Conservation (phyloP, 2,888 invertebrate genomes). For the Drosophila neonasuta region DNA sequence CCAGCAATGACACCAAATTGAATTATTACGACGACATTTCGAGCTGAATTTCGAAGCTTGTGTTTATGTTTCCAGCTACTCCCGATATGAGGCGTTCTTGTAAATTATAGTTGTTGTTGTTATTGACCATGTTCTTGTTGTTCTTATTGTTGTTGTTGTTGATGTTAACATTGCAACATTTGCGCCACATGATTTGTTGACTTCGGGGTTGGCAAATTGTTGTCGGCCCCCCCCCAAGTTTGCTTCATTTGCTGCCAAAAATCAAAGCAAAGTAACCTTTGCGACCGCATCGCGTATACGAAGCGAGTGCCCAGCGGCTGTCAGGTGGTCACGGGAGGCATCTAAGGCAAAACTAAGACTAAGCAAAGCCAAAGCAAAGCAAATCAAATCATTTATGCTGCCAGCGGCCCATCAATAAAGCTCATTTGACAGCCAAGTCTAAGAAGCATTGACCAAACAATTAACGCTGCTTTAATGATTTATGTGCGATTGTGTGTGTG, state of each 20-base stretch:
- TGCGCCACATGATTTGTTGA: slow-evolving; percentile 53
- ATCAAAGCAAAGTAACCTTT: slow-evolving; percentile 37
- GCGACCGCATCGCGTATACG: slow-evolving; percentile 56
- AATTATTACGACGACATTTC: slow-evolving; percentile 74
- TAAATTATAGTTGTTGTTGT: slow-evolving; percentile 27
- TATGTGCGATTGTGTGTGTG: slow-evolving; percentile 38
- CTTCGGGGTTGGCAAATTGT: slow-evolving; percentile 6
- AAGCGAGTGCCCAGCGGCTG: slow-evolving; percentile 28
- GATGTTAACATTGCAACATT: slow-evolving; percentile 63
- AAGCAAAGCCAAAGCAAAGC: slow-evolving; percentile 17
- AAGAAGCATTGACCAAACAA: slow-evolving; percentile 67
- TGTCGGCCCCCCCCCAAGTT: background rate
- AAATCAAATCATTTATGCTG: slow-evolving; percentile 76
- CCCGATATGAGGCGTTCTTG: slow-evolving; percentile 18
- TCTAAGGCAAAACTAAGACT: slow-evolving; percentile 7
- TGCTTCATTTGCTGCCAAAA: slow-evolving; percentile 28
- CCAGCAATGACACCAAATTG: slow-evolving; percentile 71
- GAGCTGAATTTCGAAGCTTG: slow-evolving; percentile 19
- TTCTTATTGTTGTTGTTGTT: slow-evolving; percentile 23
- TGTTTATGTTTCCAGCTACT: slow-evolving; percentile 24
- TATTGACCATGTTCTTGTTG: slow-evolving; percentile 42
- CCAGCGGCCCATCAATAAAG: slow-evolving; percentile 68
- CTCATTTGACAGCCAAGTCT: slow-evolving; percentile 63
- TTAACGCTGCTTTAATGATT: slow-evolving; percentile 74
- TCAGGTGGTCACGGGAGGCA: background rate